Percentiles rank a stretch among this genome's conserved stretches.
phyloP scores from a whole-genome alignment of 2,797 vertebrate species.

The Leucoraja ocellata region DNA sequence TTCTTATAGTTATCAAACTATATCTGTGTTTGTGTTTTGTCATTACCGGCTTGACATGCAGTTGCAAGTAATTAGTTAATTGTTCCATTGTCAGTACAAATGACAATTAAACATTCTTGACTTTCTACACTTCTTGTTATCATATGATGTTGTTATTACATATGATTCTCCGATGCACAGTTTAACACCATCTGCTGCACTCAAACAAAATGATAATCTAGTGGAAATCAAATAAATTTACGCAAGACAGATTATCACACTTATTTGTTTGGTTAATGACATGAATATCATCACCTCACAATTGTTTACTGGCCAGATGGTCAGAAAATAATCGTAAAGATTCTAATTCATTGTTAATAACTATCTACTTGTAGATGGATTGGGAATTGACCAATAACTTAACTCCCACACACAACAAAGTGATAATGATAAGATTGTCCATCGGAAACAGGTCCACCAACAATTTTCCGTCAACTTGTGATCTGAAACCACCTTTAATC shows the following conservation, averaged over 20 bases:
- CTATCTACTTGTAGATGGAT: not conserved
- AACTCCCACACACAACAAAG: not conserved
- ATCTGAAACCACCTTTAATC: too few species aligned
- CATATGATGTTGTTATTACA: not conserved
- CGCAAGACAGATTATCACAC: not conserved
- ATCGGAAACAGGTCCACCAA: too few species aligned
- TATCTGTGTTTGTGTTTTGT: too few species aligned
- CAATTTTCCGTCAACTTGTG: too few species aligned
- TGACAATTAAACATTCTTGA: too few species aligned
- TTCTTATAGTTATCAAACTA: too few species aligned
- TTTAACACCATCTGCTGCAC: not conserved
- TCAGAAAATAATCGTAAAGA: not conserved
- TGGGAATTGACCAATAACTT: not conserved
- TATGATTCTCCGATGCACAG: not conserved
- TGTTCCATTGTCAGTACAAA: too few species aligned
- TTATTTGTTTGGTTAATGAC: slow-evolving; percentile 13
- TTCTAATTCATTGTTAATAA: not conserved
- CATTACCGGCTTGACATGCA: too few species aligned
- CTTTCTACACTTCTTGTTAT: too few species aligned
- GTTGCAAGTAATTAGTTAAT: too few species aligned
- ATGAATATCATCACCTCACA: not conserved
- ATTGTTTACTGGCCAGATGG: not conserved
- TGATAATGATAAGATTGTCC: too few species aligned
- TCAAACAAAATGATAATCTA: slow-evolving; percentile 2
- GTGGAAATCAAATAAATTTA: not conserved